These are phyloP conservation scores for Drosophila takahashii DNA, from an alignment of 1,140 invertebrate species.

Conservation along the genomic window DNA sequence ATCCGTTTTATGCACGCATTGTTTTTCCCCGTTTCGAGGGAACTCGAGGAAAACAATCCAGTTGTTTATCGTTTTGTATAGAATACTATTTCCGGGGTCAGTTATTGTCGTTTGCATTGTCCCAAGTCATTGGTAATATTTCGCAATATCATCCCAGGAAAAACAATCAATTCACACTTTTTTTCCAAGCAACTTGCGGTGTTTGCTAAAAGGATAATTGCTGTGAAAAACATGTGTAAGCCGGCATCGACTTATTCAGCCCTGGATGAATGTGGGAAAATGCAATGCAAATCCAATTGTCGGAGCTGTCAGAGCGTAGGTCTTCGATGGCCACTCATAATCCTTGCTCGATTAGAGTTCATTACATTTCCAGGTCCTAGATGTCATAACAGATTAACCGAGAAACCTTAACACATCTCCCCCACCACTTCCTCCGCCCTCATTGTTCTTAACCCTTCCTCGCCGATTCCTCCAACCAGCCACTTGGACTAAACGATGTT, in stretches of 20 bases:
- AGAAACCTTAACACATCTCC: constrained; percentile 45
- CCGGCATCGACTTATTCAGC: constrained; percentile 49
- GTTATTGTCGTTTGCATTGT: constrained; percentile 35
- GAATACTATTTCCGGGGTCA: constrained; percentile 50
- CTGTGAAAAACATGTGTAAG: constrained; percentile 68
- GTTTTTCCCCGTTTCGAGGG: constrained; percentile 53
- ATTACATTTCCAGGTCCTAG: constrained; percentile 69
- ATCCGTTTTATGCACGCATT: constrained; percentile 39
- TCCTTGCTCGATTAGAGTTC: constrained; percentile 76
- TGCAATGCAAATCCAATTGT: constrained; percentile 60
- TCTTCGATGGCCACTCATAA: constrained; percentile 79
- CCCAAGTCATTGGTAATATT: constrained; percentile 40
- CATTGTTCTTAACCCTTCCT: constrained; percentile 28
- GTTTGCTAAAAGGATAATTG: constrained; percentile 53
- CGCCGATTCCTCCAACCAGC: constrained; percentile 20
- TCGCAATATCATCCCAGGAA: constrained; percentile 35
- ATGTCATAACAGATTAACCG: constrained; percentile 80
- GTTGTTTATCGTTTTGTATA: constrained; percentile 58
- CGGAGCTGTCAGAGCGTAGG: constrained; percentile 78
- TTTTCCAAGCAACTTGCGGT: constrained; percentile 34
- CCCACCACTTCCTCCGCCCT: not conserved
- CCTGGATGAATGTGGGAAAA: constrained; percentile 65
- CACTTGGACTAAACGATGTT: constrained; percentile 80
- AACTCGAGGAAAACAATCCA: constrained; percentile 55
- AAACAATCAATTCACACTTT: constrained; percentile 59